Percentiles rank a stretch among this genome's conserved stretches.
phyloP scores from a whole-genome alignment of 2,113 vertebrate genomes.

The Pelecanus crispus region DNA sequence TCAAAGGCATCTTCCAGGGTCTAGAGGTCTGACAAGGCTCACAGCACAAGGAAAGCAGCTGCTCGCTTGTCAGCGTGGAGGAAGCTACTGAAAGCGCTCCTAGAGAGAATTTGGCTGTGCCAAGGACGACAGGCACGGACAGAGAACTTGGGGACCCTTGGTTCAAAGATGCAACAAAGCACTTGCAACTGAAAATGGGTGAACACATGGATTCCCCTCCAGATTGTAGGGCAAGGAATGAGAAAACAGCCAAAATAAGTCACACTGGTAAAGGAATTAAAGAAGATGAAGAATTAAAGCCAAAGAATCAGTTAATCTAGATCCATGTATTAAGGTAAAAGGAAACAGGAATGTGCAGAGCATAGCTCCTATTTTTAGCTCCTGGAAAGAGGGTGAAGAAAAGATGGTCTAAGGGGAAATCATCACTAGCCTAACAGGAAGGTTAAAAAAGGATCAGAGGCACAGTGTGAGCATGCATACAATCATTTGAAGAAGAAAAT shows the following conservation, averaged over 20 bases:
- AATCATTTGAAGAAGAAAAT: neutral
- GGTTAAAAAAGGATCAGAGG: neutral
- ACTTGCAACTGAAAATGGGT: neutral
- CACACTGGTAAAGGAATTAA: neutral
- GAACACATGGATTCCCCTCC: neutral
- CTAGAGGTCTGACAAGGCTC: neutral
- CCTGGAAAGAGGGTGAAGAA: neutral
- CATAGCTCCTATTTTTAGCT: neutral
- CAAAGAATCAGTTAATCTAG: neutral
- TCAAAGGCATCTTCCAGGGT: neutral
- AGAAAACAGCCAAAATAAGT: neutral
- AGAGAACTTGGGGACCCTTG: neutral
- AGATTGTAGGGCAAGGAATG: neutral
- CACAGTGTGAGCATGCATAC: neutral
- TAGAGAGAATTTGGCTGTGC: neutral
- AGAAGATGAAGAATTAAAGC: neutral
- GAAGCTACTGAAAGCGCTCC: neutral
- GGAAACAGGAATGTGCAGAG: neutral
- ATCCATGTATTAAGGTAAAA: neutral
- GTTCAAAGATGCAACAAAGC: neutral
- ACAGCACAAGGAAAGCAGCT: neutral
- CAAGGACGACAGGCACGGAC: neutral
- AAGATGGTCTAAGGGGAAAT: conserved; percentile 27
- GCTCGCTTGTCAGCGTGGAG: neutral
- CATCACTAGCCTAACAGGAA: conserved; percentile 1